A percentile compares a stretch with the other conserved stretches of the same genome.
Conservation (phyloP, 2,113 vertebrate genomes). For the Smithornis capensis region DNA sequence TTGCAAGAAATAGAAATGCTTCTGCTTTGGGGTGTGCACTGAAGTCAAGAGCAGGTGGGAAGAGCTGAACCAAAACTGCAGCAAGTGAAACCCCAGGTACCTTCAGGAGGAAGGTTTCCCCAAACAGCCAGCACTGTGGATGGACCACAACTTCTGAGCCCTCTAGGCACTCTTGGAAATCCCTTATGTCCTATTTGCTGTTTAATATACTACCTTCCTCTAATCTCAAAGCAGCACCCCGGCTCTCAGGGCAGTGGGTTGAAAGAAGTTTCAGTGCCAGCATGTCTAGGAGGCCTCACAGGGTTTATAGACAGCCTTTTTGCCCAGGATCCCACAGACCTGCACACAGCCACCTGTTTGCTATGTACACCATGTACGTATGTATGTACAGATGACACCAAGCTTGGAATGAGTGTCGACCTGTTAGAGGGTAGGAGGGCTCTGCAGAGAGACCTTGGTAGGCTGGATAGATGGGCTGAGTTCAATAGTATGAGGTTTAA, state of each 20-base stretch:
- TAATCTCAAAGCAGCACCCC: neutral
- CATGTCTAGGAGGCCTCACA: neutral
- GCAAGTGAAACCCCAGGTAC: neutral
- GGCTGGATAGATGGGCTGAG: too few relatives aligned
- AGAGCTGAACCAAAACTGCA: neutral
- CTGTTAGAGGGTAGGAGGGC: too few relatives aligned
- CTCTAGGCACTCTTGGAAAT: neutral
- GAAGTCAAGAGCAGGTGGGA: neutral
- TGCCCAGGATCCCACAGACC: neutral
- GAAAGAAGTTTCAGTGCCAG: neutral
- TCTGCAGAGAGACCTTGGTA: too few relatives aligned
- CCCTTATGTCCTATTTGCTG: neutral
- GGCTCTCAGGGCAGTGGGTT: too few relatives aligned
- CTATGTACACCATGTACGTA: too few relatives aligned
- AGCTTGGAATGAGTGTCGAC: too few relatives aligned
- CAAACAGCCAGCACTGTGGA: neutral
- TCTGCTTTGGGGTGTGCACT: neutral
- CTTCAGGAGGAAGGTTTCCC: neutral
- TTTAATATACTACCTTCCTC: fast-evolving
- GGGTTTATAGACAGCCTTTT: neutral
- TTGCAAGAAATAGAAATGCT: neutral
- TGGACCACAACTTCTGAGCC: neutral
- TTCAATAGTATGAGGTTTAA: too few relatives aligned
- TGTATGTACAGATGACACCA: too few relatives aligned
- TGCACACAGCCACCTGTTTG: neutral